phyloP scores from a whole-genome alignment of 37 sponge, comb jelly and placozoan genomes.

The Petrosia ficiformis region DNA sequence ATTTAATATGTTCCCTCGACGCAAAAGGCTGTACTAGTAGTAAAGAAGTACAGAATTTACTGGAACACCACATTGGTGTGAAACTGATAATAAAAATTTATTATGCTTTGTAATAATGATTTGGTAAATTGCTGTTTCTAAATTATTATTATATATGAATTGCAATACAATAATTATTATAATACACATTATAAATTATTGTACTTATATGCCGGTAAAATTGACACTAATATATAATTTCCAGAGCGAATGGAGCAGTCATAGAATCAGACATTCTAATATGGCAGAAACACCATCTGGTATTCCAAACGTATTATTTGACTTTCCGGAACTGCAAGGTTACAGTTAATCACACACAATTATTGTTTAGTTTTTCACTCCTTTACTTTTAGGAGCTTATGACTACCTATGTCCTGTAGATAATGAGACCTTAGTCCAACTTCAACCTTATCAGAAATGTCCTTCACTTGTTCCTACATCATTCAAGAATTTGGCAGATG shows the following conservation, averaged over 20 bases:
- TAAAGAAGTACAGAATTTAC: not conserved
- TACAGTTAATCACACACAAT: too few species aligned
- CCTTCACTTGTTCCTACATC: not conserved
- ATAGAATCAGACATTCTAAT: too few species aligned
- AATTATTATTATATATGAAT: too few species aligned
- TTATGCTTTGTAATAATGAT: not conserved
- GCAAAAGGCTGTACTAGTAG: not conserved
- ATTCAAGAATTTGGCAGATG: not conserved
- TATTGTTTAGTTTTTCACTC: not conserved
- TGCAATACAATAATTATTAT: too few species aligned
- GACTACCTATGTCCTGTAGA: not conserved
- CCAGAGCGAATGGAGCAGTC: not conserved
- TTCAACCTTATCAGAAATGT: not conserved
- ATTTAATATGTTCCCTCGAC: not conserved
- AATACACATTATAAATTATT: too few species aligned
- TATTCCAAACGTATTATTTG: slow-evolving; percentile 19
- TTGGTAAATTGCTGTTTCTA: too few species aligned
- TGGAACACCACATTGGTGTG: not conserved
- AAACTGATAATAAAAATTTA: not conserved
- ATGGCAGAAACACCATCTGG: slow-evolving; percentile 24
- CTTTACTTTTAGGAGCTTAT: not conserved
- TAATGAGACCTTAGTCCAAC: not conserved
- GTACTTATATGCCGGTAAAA: too few species aligned
- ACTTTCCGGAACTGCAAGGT: slow-evolving; percentile 2
- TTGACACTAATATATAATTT: too few species aligned